Base-by-base conservation (phyloP, 1,140 invertebrate species). In the Papilio xuthus region DNA sequence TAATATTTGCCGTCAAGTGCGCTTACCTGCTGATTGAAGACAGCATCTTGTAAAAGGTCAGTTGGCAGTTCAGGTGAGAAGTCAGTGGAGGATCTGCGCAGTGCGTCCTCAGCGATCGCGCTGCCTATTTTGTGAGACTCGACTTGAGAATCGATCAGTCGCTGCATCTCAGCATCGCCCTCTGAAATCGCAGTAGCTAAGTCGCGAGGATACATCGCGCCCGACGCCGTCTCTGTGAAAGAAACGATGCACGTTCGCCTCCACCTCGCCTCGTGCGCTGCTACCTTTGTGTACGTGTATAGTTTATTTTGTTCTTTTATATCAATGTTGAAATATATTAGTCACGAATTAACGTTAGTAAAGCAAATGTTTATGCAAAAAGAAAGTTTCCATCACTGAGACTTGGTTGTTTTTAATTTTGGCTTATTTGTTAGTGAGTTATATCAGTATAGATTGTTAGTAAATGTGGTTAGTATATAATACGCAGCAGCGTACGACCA, bases 71-170 rank as follows among this genome's bases (percentile, higher is more conserved):
- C 90, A 0, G 88, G 86, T 9, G 88, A 86, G 75, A 85, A 87
- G 23, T 89, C 90, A 0, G 90, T 83, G 89, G 94, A 88, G 95
- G 96, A 83, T 88, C 94, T 83, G 95, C 96, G 80, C 79, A 97
- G 85, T 28, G 96, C 96, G 86, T 97, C 96, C 71, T 97, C 96
- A 0, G 96, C 97, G 86, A 97, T 97, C 87, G 97, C 95, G 32
- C 96, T 94, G 32, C 97, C 97, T 82, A 97, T 97, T 94, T 97
- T 97, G 89, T 96, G 96, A 73, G 96, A 96, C 89, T 97, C 97
- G 56, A 97, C 95, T 81, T 97, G 96, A 56, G 95, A 96, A 83
- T 95, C 96, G 83, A 97, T 97, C 80, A 97, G 90, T 76, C 94
- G 93, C 83, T 97, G 95, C 89, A 97, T 96, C 67, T 96, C 96